Evolutionary conservation across 1,140 invertebrate species (phyloP), one percentile per base, ranked within the genome.

Genomic region (Wasmannia auropunctata): DNA sequence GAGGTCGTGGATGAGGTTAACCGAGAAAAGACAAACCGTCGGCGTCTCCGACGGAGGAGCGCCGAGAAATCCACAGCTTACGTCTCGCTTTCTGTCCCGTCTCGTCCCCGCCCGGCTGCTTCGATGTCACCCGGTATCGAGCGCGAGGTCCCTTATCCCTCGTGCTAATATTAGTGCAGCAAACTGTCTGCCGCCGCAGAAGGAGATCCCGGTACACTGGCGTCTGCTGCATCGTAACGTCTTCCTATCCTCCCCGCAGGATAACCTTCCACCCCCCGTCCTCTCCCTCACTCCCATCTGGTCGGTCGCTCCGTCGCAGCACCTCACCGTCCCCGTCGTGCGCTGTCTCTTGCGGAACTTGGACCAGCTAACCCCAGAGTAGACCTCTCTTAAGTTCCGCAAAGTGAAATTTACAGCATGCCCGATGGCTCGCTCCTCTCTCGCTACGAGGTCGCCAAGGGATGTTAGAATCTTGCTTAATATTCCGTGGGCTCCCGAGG

Each of bases 341-440:
- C 28, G 25, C 28, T 69, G 49, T 90, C 74, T 70, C 58, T 77
- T 56, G 6, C 40, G 40, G 56, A 87, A 90, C 54, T 70, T 75
- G 74, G 49, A 10, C 31, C 58, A n/a, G 58, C 46, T 86, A 83
- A 72, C 86, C 81, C 62, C 40, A 19, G 14, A 65, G 46, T 58
- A 54, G 43, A 84, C 85, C 83, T 85, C 87, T 81, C 90, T 93
- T 92, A 89, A 94, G 91, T 92, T 93, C 69, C 85, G 90, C 89
- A 93, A 93, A 94, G 92, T 94, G 93, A 94, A 94, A 94, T 94
- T 94, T 94, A 92, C 92, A 93, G 88, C 79, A 76, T 86, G 65
- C 87, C 85, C 92, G 85, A 92, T 92, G 90, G 86, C 87, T 90
- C 83, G 87, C 91, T 89, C 79, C 91, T 89, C 80, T n/a, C 77